phyloP scores from a whole-genome alignment of 2,797 vertebrate genomes.

The Notolabrus celidotus region DNA sequence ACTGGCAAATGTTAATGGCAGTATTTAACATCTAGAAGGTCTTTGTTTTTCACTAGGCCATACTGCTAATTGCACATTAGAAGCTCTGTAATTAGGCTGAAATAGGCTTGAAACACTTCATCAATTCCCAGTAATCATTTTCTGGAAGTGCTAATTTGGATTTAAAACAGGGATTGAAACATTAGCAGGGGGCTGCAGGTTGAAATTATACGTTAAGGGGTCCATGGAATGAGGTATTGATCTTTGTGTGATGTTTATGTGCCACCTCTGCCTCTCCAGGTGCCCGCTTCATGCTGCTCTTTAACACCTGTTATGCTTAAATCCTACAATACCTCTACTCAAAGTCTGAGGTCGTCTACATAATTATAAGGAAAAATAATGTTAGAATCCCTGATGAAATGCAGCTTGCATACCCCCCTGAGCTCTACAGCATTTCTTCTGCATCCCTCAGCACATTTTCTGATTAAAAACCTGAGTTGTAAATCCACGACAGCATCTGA shows the following conservation, averaged over 20 bases:
- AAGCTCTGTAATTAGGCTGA: constrained; percentile 55
- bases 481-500: constrained; percentile 25
- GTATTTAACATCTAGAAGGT: constrained; percentile 69
- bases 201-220: constrained; percentile 29
- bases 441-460: constrained; percentile 12
- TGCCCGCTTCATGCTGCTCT: constrained; percentile 30
- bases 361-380: constrained; percentile 51
- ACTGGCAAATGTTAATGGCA: constrained; percentile 74
- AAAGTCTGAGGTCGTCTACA: constrained; percentile 36
- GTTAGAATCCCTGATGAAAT: constrained; percentile 35
- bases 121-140: constrained; percentile 53
- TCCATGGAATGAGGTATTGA: constrained; percentile 45
- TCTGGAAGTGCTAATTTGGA: constrained; percentile 52
- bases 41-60: constrained; percentile 61
- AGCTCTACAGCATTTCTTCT: background rate
- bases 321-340: constrained; percentile 28
- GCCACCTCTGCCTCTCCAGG: constrained; percentile 29
- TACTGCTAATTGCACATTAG: constrained; percentile 70
- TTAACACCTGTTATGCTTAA: constrained; percentile 46
- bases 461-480: constrained; percentile 5
- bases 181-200: constrained; percentile 27
- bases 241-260: constrained; percentile 49
- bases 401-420: constrained; percentile 14
- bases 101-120: constrained; percentile 53
- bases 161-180: constrained; percentile 40